phyloP scores from a whole-genome alignment of 2,888 invertebrate species.

The Adela reaumurella region DNA sequence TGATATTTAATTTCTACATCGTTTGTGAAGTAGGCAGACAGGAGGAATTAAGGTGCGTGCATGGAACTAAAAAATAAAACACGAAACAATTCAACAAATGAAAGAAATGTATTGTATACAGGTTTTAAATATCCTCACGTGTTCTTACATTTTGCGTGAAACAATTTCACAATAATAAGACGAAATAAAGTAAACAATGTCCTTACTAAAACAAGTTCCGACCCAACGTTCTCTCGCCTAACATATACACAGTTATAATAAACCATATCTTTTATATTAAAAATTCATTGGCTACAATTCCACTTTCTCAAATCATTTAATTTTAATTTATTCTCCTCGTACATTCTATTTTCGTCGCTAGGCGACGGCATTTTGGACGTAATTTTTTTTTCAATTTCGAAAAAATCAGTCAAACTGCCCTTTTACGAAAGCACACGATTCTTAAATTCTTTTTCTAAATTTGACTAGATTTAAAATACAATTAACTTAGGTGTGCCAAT shows the following conservation, averaged over 20 bases:
- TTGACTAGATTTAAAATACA: conserved; percentile 51
- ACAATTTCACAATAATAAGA: background rate
- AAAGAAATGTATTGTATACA: conserved; percentile 59
- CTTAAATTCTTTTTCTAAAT: conserved; percentile 30
- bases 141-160: conserved; percentile 27
- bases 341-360: conserved; percentile 36
- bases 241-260: background rate
- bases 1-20: too few relatives aligned
- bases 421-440: conserved; percentile 29
- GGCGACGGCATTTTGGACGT: conserved; percentile 45
- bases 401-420: conserved; percentile 45
- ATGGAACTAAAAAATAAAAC: conserved; percentile 50
- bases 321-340: background rate
- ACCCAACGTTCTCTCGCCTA: background rate
- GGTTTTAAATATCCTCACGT: conserved; percentile 55
- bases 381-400: conserved; percentile 21
- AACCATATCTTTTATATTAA: background rate
- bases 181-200: background rate
- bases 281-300: conserved; percentile 34
- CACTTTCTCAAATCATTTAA: conserved; percentile 40
- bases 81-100: conserved; percentile 47
- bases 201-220: background rate
- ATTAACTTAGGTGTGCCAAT: conserved; percentile 38
- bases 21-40: too few relatives aligned
- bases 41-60: too few relatives aligned